Conservation (phyloP, 2,113 vertebrate species). For the Dipodomys spectabilis region DNA sequence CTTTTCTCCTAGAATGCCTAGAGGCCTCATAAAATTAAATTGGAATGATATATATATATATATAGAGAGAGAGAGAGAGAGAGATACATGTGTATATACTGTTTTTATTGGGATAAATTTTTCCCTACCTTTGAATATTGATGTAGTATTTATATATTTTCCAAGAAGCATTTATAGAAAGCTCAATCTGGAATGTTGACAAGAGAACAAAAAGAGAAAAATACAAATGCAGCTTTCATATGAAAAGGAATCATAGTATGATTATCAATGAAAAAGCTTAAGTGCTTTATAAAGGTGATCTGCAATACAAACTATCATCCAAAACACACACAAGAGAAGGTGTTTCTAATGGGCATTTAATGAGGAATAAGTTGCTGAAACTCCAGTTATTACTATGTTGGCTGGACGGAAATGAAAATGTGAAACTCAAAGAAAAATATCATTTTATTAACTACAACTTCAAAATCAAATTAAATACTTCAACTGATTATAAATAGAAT, state of each 20-base stretch:
- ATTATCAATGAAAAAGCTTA: slow-evolving; percentile 71
- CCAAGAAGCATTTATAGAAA: slow-evolving; percentile 77
- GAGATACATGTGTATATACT: no score
- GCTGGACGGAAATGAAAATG: slow-evolving; percentile 86
- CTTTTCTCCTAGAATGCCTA: slow-evolving; percentile 47
- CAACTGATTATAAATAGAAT: slow-evolving; percentile 77
- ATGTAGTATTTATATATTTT: slow-evolving; percentile 82
- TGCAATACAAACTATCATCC: slow-evolving; percentile 79
- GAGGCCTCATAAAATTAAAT: slow-evolving; percentile 69
- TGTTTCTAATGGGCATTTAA: slow-evolving; percentile 88
- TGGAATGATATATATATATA: slow-evolving; percentile 69
- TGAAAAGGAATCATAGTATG: slow-evolving; percentile 73
- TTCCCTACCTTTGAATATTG: slow-evolving; percentile 75
- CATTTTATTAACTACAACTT: slow-evolving; percentile 78
- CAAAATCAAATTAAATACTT: slow-evolving; percentile 79
- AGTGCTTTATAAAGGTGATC: slow-evolving; percentile 76
- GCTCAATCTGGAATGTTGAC: slow-evolving; percentile 81
- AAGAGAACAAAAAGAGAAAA: slow-evolving; percentile 79
- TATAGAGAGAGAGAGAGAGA: no score
- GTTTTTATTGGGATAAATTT: slow-evolving; percentile 74
- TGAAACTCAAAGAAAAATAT: slow-evolving; percentile 82
- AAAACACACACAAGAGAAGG: slow-evolving; percentile 85
- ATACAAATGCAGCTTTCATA: slow-evolving; percentile 62
- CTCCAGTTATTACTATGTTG: slow-evolving; percentile 82
- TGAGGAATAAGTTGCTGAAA: slow-evolving; percentile 87